phyloP scores from a whole-genome alignment of 2,888 invertebrate species.

The Girardia tigrina region DNA sequence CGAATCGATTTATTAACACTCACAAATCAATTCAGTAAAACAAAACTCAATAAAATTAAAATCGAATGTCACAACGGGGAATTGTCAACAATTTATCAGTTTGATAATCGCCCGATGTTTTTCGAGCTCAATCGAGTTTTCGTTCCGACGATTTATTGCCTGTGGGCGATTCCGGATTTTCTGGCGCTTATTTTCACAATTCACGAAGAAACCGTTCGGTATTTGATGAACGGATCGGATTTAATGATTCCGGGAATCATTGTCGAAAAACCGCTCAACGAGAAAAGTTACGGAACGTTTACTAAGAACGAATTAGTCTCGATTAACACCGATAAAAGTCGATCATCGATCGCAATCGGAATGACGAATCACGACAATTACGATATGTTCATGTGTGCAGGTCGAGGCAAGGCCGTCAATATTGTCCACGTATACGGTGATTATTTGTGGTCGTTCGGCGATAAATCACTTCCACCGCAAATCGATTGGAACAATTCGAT shows the following conservation, averaged over 20 bases:
- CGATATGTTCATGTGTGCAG: conserved; percentile 32
- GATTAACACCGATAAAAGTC: conserved; percentile 21
- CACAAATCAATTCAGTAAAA: neutral
- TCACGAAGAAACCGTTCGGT: neutral
- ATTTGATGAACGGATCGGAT: conserved; percentile 24
- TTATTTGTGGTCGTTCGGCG: conserved; percentile 23
- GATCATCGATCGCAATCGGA: conserved; percentile 25
- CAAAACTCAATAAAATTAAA: neutral
- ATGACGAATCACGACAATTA: conserved; percentile 3
- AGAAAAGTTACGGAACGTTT: conserved; percentile 23
- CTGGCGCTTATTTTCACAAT: neutral
- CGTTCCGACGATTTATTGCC: neutral
- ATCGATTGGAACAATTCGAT: neutral
- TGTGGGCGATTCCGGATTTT: neutral
- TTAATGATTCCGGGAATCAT: conserved; percentile 32
- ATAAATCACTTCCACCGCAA: conserved; percentile 16
- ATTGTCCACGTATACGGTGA: conserved; percentile 27
- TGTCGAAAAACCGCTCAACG: neutral
- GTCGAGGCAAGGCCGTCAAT: conserved; percentile 28
- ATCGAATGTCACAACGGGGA: neutral
- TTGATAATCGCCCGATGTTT: neutral
- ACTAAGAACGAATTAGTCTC: neutral
- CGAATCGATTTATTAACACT: neutral
- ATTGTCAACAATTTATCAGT: neutral
- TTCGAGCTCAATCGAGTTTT: neutral